Evolutionary conservation across 2,797 vertebrate species (phyloP), one percentile per base, ranked within the genome.

Genomic region (Bovichtus variegatus): DNA sequence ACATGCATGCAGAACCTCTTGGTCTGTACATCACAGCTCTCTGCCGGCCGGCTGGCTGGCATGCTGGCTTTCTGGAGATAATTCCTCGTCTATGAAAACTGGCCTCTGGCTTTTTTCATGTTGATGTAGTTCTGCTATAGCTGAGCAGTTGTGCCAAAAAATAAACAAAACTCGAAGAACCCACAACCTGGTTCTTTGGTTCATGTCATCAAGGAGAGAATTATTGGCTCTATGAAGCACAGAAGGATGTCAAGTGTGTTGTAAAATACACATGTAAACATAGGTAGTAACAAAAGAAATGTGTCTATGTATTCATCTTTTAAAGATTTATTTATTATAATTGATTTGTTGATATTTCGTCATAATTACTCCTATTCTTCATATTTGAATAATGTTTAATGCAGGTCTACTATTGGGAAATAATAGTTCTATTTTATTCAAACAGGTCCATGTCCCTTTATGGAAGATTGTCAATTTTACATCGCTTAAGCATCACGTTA

Each of bases 1-100:
- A 88, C 86, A 90, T 92, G 88, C 81, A 91, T 87, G 82, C 59
- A 43, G 40, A 87, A 84, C 57, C 67, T 72, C 77, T 81, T 65
- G 74, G 72, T 69, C 67, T 81, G 64, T 70, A 74, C 68, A 77
- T 78, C 84, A 76, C 66, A 77, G 69, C 21, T 5, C 78, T 73
- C 31, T 40, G 63, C 66, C 34, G 61, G 47, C 76, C 57, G 62
- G 67, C 50, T 74, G 74, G 61, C 60, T 78, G 60, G 55, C 62
- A 10, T 6, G 15, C 60, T 74, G 46, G 31, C 50, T 67, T 80
- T 74, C 58, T 64, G 60, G 46, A 74, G 74, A 74, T 23, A 27
- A 76, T 79, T 70, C 51, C 73, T 67, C 10, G 15, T 75, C 49
- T 72, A 62, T 51, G 78, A 25, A 16, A 60, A 72, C 65, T 65